Evolutionary conservation across 2,113 vertebrate genomes (phyloP), one percentile per base, ranked within the genome.

Genomic region (Leptocoma aspasia): DNA sequence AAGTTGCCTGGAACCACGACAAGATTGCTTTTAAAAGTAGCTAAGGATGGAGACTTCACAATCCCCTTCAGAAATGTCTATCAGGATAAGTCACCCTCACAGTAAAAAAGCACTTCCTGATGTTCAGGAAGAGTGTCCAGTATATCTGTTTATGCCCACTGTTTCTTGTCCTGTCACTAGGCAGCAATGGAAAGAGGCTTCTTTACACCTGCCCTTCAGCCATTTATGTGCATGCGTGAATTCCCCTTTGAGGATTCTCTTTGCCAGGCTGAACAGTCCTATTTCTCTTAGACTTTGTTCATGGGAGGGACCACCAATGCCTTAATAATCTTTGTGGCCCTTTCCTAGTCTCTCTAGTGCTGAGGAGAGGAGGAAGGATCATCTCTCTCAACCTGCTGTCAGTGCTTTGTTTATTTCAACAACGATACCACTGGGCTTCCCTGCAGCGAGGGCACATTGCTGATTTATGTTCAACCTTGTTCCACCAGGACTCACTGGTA

Each of bases 51-150:
- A 42, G 7, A 64, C 8, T 68, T 35, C 11, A 50, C 22, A 68
- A 28, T 0, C 1, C 14, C 19, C 53, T 30, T 54, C 33, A 20
- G 10, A 22, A 66, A 63, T 0, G 0, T 76, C 13, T 78, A 21
- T 50, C 44, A 64, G 18, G 27, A 11, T 60, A 33, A 50, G 24
- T 66, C 24, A 76, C 10, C 6, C 2, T 31, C 6, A 50, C 0
- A 2, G 12, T 33, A 26, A 71, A 72, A 52, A 59, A 35, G 7
- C 24, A 1, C 14, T 86, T 69, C 17, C 15, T 63, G 20, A 45
- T 28, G 3, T n/a, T 91, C 16, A 42, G 35, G 12, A 49, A 23
- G 2, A 53, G 5, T 4, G 1, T 35, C 15, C 9, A 10, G 6
- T 6, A 10, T 11, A 49, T 19, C 9, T 56, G 2, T 60, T 69